Conservation (phyloP, 2,888 invertebrate species). For the Pharmacophagus antenor region DNA sequence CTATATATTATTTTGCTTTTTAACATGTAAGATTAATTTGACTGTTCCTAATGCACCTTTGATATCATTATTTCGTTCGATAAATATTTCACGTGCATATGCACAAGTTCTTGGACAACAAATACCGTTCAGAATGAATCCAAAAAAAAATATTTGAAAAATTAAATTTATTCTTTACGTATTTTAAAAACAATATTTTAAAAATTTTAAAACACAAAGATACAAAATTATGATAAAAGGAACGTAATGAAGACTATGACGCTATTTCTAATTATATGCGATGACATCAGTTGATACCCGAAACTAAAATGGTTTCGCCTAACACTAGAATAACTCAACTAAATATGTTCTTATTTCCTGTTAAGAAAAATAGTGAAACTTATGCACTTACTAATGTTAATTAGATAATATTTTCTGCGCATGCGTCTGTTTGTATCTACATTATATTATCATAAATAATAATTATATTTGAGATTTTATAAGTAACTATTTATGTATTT, state of each 20-base stretch:
- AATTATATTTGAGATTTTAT: background rate
- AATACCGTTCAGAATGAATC: too few species aligned
- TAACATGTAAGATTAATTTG: background rate
- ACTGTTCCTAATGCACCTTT: too few species aligned
- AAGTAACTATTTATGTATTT: background rate
- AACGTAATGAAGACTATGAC: too few species aligned
- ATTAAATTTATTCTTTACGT: too few species aligned
- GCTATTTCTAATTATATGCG: background rate
- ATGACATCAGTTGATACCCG: slow-evolving; percentile 13
- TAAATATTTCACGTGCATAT: too few species aligned
- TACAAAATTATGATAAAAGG: too few species aligned
- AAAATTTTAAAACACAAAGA: too few species aligned
- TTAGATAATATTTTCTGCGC: background rate
- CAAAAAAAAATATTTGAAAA: too few species aligned
- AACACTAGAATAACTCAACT: slow-evolving; percentile 5
- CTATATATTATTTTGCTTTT: background rate
- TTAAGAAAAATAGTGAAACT: background rate
- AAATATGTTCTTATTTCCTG: background rate
- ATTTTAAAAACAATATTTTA: too few species aligned
- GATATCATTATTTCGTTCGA: background rate
- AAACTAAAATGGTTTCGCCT: slow-evolving; percentile 4
- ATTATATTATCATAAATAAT: background rate
- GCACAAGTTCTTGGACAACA: background rate
- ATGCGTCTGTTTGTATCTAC: background rate
- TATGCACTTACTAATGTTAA: background rate